Conservation (phyloP, 1,140 invertebrate species). For the Cherax quadricarinatus region DNA sequence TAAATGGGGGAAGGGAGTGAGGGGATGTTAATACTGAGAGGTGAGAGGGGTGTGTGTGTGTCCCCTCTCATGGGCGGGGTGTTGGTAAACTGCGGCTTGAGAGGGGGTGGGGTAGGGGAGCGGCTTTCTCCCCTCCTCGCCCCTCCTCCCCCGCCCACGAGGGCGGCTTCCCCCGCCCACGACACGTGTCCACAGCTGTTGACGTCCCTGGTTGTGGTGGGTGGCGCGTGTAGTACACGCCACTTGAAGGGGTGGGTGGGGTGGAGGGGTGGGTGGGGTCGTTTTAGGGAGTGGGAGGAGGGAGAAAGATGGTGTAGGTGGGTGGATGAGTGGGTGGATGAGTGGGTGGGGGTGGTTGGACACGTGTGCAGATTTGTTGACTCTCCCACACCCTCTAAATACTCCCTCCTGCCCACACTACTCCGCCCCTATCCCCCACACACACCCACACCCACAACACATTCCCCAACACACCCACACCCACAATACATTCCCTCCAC, state of each 20-base stretch:
- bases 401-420: no score
- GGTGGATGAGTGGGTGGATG: neutral
- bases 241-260: no score
- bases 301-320: neutral
- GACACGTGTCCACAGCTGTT: slow-evolving; percentile 36
- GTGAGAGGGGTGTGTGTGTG: neutral
- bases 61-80: neutral
- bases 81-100: slow-evolving; percentile 48
- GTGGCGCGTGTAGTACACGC: neutral
- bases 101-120: no score
- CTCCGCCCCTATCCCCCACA: no score
- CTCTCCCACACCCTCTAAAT: no score
- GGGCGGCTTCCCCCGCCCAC: slow-evolving; percentile 13
- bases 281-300: neutral
- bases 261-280: neutral
- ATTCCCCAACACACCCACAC: no score
- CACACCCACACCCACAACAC: no score
- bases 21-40: neutral
- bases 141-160: neutral
- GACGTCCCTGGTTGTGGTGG: slow-evolving; percentile 23
- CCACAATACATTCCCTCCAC: no score
- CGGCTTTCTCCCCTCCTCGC: no score
- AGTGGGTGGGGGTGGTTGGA: no score
- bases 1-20: no score
- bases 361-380: no score